Evolutionary conservation across 2,113 vertebrate genomes (phyloP).

Genomic region (Eublepharis macularius): DNA sequence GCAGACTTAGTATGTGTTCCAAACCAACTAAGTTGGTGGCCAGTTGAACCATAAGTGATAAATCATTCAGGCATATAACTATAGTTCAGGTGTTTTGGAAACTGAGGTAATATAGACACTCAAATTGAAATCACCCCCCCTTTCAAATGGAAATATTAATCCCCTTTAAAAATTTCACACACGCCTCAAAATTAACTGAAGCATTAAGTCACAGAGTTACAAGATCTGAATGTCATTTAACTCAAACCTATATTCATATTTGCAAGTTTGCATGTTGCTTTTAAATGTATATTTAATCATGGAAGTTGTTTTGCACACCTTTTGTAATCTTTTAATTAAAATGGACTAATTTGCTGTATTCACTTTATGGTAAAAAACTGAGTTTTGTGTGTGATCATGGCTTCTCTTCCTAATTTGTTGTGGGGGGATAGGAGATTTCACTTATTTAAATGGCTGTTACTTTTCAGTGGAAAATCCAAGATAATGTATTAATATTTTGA

Average conservation of each 20-base stretch:
- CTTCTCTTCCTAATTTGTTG: background rate
- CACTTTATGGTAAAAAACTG: slow-evolving; percentile 8
- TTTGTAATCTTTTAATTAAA: slow-evolving; percentile 86
- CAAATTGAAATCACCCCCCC: background rate
- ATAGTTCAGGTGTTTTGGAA: background rate
- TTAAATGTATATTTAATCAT: slow-evolving; percentile 78
- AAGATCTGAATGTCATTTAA: slow-evolving; percentile 53
- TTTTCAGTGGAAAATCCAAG: too few relatives aligned
- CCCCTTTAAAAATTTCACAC: slow-evolving; percentile 33
- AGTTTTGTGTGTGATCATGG: background rate
- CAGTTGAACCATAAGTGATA: background rate
- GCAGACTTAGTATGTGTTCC: background rate
- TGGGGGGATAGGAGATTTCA: too few relatives aligned
- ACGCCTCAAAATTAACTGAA: slow-evolving; percentile 50
- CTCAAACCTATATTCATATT: slow-evolving; percentile 54
- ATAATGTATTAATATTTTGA: too few relatives aligned
- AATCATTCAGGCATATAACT: background rate
- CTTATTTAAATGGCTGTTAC: too few relatives aligned
- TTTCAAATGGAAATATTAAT: background rate
- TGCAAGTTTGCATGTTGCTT: slow-evolving; percentile 79
- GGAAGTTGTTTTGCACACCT: slow-evolving; percentile 82
- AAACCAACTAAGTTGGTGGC: background rate
- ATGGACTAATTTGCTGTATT: slow-evolving; percentile 81
- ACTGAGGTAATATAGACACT: background rate
- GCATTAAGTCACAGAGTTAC: slow-evolving; percentile 33